Evolutionary conservation across 2,113 vertebrate genomes (phyloP), one percentile per base, ranked within the genome.

Genomic region (Podiceps cristatus): DNA sequence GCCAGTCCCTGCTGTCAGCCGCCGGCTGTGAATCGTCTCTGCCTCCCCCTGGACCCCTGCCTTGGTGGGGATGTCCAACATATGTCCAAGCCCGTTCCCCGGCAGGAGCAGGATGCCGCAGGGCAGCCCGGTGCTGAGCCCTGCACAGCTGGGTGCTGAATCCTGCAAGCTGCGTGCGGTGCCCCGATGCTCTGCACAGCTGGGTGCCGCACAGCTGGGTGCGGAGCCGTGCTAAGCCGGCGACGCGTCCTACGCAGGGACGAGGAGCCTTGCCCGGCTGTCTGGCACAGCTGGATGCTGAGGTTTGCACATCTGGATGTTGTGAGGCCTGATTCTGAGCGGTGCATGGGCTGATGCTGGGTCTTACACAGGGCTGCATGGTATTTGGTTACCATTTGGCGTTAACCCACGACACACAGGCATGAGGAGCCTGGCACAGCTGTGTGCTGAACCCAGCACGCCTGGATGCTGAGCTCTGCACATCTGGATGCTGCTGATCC

Each of bases 61-160:
- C 44, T 17, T 13, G 11, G 5, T 44, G 69, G 56, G 56, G 18
- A 64, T 35, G 31, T 35, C 59, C 4, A 5, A 11, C 0, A 1
- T 0, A 6, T 0, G 0, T 25, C 68, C 72, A 47, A n/a, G 20
- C 11, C 11, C 6, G 1, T 25, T 69, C 10, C 45, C 37, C 22
- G 4, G 3, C 11, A 2, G 0, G 0, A 13, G 19, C 67, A 7
- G 44, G 11, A 18, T n/a, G 18, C 35, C 16, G 8, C 2, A 4
- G 45, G 24, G 13, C 7, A 71, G 37, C 27, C 77, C 1, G 1
- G 37, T 13, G 22, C 55, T 31, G 49, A 87, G 19, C 20, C 35
- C n/a, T 12, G 42, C 68, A 23, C 68, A 76, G 29, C 74, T 87
- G 74, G 89, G 60, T 37, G 49, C 6, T 4, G n/a, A 53, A 35